Base-by-base conservation (phyloP, 2,797 vertebrate species). In the Sebastes goodei region DNA sequence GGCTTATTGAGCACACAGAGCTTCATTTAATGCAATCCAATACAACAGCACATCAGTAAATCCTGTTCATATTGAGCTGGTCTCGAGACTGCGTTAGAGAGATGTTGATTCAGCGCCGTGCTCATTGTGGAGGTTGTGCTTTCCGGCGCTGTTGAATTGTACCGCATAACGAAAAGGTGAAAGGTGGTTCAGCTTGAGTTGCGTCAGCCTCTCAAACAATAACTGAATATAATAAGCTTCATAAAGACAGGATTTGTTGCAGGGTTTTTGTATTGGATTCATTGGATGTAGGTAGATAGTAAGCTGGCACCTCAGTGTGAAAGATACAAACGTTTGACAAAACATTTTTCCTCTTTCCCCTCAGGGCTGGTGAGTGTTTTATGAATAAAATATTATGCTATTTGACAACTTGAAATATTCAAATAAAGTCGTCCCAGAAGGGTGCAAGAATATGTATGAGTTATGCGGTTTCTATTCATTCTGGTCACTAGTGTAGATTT, bases 331-430 rank as follows among this genome's bases (percentile, higher is more conserved):
- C 17, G 20, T 38, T 15, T 49, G 21, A 42, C 27, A 74, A 71
- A 74, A 71, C 2, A 21, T 46, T 55, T 32, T 55, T 70, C 57
- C 23, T 27, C 42, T 57, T 68, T 32, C 25, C 38, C 61, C 20
- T 21, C 0, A 25, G 61, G 66, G 63, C 57, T 62, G 53, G 2
- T n/a, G 30, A 57, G 32, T 79, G 69, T 79, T 86, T 60, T 46
- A 77, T 79, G 67, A 76, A 74, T 79, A 83, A 85, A 81, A 81
- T 72, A 80, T 67, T 30, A 27, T 38, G 30, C 42, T 74, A 74
- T 76, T 35, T 78, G 59, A 72, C 66, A 71, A 61, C 38, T 71
- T 78, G 10, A 76, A 85, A 83, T 79, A 83, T 74, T 32, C 32
- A 77, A 72, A 79, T 12, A 33, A 55, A 75, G 66, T 42, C 1